These are phyloP conservation scores for Drosophila ercepeae DNA, from an alignment of 1,140 invertebrate genomes.

Conservation along the genomic window DNA sequence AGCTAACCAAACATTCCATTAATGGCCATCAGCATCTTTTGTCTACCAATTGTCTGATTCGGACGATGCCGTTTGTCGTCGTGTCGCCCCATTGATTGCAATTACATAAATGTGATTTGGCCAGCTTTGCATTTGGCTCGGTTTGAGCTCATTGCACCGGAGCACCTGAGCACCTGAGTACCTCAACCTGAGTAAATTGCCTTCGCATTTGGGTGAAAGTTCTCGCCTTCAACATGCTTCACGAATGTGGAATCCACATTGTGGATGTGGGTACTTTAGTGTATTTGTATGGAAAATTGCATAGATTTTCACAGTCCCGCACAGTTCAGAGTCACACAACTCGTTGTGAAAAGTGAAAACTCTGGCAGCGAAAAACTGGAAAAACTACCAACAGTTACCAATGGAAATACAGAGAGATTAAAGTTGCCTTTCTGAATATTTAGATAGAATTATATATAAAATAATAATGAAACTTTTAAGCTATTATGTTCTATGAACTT, in stretches of 20 bases:
- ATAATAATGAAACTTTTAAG: too few relatives aligned
- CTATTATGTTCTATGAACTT: too few relatives aligned
- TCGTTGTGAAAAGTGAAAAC: conserved; percentile 79
- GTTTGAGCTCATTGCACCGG: conserved; percentile 67
- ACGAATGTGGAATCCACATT: too few relatives aligned
- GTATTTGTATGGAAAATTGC: conserved; percentile 51
- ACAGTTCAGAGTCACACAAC: conserved; percentile 28
- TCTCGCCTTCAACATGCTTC: conserved; percentile 40
- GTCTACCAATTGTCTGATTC: conserved; percentile 36
- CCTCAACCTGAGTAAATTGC: conserved; percentile 11
- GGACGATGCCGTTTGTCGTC: conserved; percentile 19
- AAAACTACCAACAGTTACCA: conserved; percentile 52
- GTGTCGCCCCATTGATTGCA: conserved; percentile 62
- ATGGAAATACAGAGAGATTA: not conserved
- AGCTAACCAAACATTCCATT: conserved; percentile 27
- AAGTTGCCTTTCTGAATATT: not conserved
- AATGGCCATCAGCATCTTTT: conserved; percentile 39
- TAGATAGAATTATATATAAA: too few relatives aligned
- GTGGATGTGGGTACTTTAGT: not conserved
- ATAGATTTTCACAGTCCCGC: conserved; percentile 39
- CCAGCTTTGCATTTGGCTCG: conserved; percentile 41
- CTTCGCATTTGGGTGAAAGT: conserved; percentile 63
- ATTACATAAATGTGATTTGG: conserved; percentile 66
- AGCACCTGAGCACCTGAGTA: conserved; percentile 6
- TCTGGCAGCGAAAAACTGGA: conserved; percentile 65